phyloP scores from a whole-genome alignment of 2,888 invertebrate species.

The Gonocerus acuteangulatus region DNA sequence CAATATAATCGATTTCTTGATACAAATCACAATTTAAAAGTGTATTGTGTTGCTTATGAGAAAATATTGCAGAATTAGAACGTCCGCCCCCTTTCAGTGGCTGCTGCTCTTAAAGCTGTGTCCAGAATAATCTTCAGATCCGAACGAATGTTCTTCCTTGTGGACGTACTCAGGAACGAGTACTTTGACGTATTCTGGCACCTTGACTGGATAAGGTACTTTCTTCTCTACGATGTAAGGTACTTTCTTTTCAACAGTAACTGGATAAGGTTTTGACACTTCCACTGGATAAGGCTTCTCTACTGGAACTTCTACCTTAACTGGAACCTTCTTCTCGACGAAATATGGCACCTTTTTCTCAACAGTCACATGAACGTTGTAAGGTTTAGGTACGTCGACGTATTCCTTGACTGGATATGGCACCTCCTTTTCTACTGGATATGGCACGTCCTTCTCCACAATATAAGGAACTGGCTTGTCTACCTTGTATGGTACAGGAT shows the following conservation, averaged over 20 bases:
- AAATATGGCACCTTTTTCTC: slow-evolving; percentile 33
- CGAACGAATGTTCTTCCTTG: not conserved
- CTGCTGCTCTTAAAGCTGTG: too few species aligned
- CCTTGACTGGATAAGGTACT: slow-evolving; percentile 11
- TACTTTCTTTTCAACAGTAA: slow-evolving; percentile 13
- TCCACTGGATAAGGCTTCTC: slow-evolving; percentile 36
- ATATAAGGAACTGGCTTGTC: slow-evolving; percentile 37
- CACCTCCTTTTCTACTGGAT: slow-evolving; percentile 32
- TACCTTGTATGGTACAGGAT: slow-evolving; percentile 38
- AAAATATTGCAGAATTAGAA: too few species aligned
- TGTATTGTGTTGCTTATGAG: too few species aligned
- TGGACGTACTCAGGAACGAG: not conserved
- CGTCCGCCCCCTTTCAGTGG: too few species aligned
- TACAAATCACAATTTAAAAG: too few species aligned
- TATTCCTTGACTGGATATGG: slow-evolving; percentile 36
- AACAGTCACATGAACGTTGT: slow-evolving; percentile 34
- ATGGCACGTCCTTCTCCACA: slow-evolving; percentile 35
- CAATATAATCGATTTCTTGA: too few species aligned
- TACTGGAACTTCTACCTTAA: slow-evolving; percentile 32
- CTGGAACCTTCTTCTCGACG: slow-evolving; percentile 28
- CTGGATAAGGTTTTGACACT: slow-evolving; percentile 35
- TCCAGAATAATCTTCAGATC: too few species aligned
- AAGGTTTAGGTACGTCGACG: slow-evolving; percentile 33
- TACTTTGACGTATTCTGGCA: slow-evolving; percentile 7
- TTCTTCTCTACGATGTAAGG: slow-evolving; percentile 10